Base-by-base conservation (phyloP, 2,888 invertebrate genomes). In the Pyrocoelia pectoralis region DNA sequence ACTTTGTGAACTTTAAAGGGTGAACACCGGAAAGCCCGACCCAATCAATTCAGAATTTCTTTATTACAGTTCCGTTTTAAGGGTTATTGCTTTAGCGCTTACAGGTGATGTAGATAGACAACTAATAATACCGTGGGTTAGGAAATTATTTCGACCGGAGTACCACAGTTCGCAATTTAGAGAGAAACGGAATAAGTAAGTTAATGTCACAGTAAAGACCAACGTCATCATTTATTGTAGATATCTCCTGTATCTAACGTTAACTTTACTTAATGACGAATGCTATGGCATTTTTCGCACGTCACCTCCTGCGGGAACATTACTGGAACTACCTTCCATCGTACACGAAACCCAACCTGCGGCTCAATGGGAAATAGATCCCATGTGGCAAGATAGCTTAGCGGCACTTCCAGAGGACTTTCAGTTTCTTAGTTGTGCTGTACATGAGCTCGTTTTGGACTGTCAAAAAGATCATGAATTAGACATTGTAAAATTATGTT, bases 81-180 rank as follows among this genome's bases (percentile, higher is more conserved):
- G 79, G 70, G 77, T 81, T 18, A 68, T 83, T 50, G 80, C 80
- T 1, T 82, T 82, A 0, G 75, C 80, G 0, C 65, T 84, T 49
- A 78, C 81, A 0, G 75, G 75, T 49, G 76, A 79, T 28, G 56
- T 65, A 1, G 82, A 82, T 56, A 76, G 81, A 55, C 72, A 76
- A 17, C 69, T 73, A 17, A 76, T 82, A 8, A 72, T 80, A 9
- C 82, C 81, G 0, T 84, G 84, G 84, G 75, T 83, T 1, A 78
- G 76, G 64, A 84, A 84, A 72, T 73, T 84, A 1, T 84, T 83
- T 67, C 75, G 81, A 24, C 83, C 84, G 1, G 84, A 84, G 69
- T 84, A 84, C 69, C 82, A 83, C 66, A 81, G 81, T 46, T 75
- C 79, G 0, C 74, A 77, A 38, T 76, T 84, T 15, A 74, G 81